Base-by-base conservation (phyloP, 2,888 invertebrate species). In the Cheilosia grossa region DNA sequence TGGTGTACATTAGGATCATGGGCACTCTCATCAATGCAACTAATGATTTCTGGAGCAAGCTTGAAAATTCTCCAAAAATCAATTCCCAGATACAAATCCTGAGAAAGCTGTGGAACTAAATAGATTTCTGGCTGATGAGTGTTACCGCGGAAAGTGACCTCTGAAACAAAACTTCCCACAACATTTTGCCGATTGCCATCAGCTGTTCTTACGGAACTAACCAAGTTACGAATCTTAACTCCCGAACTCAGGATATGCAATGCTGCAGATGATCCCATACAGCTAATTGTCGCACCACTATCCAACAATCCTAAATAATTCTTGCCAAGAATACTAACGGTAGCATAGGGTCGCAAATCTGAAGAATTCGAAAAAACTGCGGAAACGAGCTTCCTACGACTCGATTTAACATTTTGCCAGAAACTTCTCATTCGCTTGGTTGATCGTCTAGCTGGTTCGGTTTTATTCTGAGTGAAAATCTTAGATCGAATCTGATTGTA, bases 41-140 rank as follows among this genome's bases (percentile, higher is more conserved):
- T 53, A 15, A 53, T 51, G 2, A 51, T 51, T 24, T 51, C 24
- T 7, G 24, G 51, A 24, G 51, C 24, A 51, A 51, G 13, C 7
- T 21, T 7, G 24, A 51, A 51, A 51, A 51, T 51, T 21, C 51
- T 51, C 21, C 51, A 51, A 24, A 51, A 51, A 51, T 24, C 21
- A 51, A 51, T 24, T 51, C 24, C 51, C 19, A 51, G 15, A 21
- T 51, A 21, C 13, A 21, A 51, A 51, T 21, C 10, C 21, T 51
- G 21, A 51, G 51, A 51, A 3, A 51, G 49, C 4, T 49, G 19
- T 19, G 49, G 49, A 49, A 49, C 17, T 49, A 49, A 9, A 51
- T 21, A 44, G 2, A 44, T 17, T 44, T 44, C n/a, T 4, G 17
- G 6, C 17, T 13, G 44, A 17, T 44, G 44, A 44, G 17, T 44